Evolutionary conservation across 2,888 invertebrate species (phyloP).

Genomic region (Xanthorhoe designata): DNA sequence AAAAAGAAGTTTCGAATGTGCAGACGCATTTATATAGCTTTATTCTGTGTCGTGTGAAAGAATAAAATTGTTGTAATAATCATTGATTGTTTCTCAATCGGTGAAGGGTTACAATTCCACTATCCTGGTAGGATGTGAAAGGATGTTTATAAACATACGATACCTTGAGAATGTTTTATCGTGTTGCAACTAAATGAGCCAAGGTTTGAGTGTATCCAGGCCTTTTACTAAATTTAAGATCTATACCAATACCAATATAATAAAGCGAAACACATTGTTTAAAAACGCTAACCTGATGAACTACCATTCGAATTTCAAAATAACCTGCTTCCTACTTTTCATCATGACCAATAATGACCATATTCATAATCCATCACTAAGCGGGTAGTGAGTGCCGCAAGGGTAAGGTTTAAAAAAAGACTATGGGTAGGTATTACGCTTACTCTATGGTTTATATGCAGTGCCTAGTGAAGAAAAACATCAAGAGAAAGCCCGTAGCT

Average conservation of each 20-base stretch:
- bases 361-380: too few species aligned
- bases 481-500: too few species aligned
- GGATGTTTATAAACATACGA: neutral
- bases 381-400: too few species aligned
- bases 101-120: neutral
- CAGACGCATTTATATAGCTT: conserved; percentile 4
- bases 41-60: conserved; percentile 13
- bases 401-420: too few species aligned
- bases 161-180: neutral
- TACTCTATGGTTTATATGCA: too few species aligned
- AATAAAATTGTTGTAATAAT: conserved; percentile 7
- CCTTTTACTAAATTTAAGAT: neutral
- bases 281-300: too few species aligned
- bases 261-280: too few species aligned
- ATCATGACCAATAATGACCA: too few species aligned
- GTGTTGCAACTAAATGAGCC: neutral
- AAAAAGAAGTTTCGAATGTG: conserved; percentile 3
- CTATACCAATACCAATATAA: neutral
- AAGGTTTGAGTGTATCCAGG: neutral
- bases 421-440: too few species aligned
- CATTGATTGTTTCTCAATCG: conserved; percentile 1
- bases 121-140: neutral
- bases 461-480: too few species aligned
- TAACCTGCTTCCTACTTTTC: too few species aligned
- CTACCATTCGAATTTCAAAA: too few species aligned